Evolutionary conservation across 2,113 vertebrate genomes (phyloP).

Genomic region (Alethe castanea): DNA sequence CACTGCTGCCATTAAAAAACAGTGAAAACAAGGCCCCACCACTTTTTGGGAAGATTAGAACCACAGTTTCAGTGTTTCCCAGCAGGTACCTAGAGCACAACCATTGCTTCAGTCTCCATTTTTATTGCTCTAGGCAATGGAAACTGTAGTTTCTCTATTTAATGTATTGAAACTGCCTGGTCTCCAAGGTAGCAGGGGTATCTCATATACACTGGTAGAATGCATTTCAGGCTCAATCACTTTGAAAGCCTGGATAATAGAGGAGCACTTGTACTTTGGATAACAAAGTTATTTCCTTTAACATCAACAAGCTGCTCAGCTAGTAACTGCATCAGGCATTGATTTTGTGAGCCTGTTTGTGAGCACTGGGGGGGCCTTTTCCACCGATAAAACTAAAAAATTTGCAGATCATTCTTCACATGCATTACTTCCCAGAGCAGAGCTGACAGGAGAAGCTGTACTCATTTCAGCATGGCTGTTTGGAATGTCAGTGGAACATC

Average conservation of each 20-base stretch:
- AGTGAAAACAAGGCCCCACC: background rate
- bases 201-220: slow-evolving; percentile 19
- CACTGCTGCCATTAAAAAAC: background rate
- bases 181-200: slow-evolving; percentile 62
- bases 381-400: slow-evolving; percentile 29
- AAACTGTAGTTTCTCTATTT: slow-evolving; percentile 40
- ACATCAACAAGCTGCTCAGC: slow-evolving; percentile 66
- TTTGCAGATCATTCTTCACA: slow-evolving; percentile 49
- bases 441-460: slow-evolving; percentile 20
- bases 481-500: slow-evolving; percentile 20
- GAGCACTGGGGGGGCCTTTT: slow-evolving; percentile 54
- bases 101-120: slow-evolving; percentile 12
- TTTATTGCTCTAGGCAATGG: slow-evolving; percentile 47
- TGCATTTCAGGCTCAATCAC: slow-evolving; percentile 64
- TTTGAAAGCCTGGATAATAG: slow-evolving; percentile 69
- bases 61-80: background rate
- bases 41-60: background rate
- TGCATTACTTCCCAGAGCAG: slow-evolving; percentile 33
- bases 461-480: slow-evolving; percentile 16
- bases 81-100: background rate
- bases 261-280: slow-evolving; percentile 55
- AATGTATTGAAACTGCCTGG: slow-evolving; percentile 53
- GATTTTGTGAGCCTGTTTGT: slow-evolving; percentile 67
- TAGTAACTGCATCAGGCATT: slow-evolving; percentile 65
- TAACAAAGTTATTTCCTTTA: slow-evolving; percentile 65